A percentile compares a stretch with the other conserved stretches of the same genome.
phyloP scores from a whole-genome alignment of 2,113 vertebrate species.

The Vanacampus margaritifer region DNA sequence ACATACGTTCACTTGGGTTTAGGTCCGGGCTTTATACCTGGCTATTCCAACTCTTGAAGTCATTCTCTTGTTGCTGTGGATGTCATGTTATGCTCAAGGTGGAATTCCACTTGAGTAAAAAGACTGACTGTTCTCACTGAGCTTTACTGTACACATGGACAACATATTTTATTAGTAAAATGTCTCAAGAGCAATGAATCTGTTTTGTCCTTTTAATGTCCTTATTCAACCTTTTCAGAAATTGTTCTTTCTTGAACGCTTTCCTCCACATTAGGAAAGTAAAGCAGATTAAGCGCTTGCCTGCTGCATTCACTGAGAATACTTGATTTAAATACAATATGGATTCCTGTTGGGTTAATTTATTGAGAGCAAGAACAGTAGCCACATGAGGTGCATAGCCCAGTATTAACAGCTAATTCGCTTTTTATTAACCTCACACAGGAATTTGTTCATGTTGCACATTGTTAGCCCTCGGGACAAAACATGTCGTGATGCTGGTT shows the following conservation, averaged over 20 bases:
- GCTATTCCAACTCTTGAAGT: too few relatives aligned
- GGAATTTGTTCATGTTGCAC: conserved; percentile 39
- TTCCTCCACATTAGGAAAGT: neutral
- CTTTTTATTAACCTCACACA: conserved; percentile 38
- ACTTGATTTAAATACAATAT: conserved; percentile 17
- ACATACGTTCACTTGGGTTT: too few relatives aligned
- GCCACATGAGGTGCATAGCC: conserved; percentile 18
- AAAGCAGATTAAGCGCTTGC: conserved; percentile 36
- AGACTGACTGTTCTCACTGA: too few relatives aligned
- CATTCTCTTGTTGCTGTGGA: too few relatives aligned
- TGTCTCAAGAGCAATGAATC: neutral
- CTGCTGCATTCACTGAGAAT: conserved; percentile 29
- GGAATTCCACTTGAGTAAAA: too few relatives aligned
- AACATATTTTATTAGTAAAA: too few relatives aligned
- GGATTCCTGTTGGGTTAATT: conserved; percentile 26
- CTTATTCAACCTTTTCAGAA: neutral
- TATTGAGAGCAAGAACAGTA: conserved; percentile 25
- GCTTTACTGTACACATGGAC: too few relatives aligned
- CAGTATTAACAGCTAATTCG: conserved; percentile 31
- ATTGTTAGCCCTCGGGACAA: neutral
- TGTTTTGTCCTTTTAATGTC: neutral
- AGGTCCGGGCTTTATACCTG: too few relatives aligned
- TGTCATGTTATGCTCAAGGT: too few relatives aligned
- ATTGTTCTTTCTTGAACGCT: neutral
- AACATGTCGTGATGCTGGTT: neutral